Percentiles rank a stretch among this genome's conserved stretches.
These are phyloP conservation scores for Acridotheres tristis DNA, from an alignment of 2,797 vertebrate species.

Conservation along the genomic window DNA sequence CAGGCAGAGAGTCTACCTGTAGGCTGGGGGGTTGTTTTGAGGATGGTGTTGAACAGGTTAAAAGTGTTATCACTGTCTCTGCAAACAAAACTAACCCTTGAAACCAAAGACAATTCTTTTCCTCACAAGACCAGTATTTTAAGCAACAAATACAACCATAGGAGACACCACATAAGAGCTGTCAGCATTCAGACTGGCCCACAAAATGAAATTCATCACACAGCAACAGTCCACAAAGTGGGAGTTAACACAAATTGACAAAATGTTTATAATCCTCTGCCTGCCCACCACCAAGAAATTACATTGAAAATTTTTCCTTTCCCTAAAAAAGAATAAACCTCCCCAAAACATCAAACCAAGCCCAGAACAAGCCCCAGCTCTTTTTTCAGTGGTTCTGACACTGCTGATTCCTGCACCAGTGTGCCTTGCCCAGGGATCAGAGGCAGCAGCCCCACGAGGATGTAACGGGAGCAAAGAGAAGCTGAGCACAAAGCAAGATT, in stretches of 20 bases:
- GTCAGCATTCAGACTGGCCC: neutral
- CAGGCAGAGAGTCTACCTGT: neutral
- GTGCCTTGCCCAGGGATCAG: neutral
- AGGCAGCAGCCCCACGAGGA: neutral
- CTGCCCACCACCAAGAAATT: neutral
- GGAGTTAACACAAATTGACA: neutral
- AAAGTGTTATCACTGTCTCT: neutral
- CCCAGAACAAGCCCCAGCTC: neutral
- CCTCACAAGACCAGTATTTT: neutral
- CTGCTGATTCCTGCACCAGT: neutral
- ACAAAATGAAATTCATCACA: neutral
- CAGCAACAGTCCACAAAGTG: neutral
- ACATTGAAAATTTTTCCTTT: neutral
- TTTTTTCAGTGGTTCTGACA: rapidly evolving
- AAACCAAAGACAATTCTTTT: constrained; percentile 18
- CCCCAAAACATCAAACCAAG: neutral
- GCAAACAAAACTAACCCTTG: neutral
- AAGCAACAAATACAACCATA: constrained; percentile 16
- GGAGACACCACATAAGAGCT: neutral
- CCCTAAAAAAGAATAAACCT: rapidly evolving
- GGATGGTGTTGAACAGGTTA: neutral
- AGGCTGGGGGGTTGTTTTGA: neutral
- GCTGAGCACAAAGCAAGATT: neutral
- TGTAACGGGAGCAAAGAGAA: neutral
- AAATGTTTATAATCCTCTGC: neutral